phyloP scores from a whole-genome alignment of 92 coral and sea anemone species.

The Montipora capitata region DNA sequence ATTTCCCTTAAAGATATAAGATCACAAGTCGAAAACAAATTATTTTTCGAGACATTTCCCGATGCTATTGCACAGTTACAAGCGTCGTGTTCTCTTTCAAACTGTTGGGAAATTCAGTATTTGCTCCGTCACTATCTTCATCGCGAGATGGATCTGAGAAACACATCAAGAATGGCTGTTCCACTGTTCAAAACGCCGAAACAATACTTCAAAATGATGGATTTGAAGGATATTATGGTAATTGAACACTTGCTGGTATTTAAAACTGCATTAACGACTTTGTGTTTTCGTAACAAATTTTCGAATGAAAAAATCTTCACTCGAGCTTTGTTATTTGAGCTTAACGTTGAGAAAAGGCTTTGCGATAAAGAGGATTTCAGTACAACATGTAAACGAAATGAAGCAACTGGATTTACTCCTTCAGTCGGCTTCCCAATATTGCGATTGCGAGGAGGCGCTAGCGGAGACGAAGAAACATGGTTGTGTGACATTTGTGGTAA shows the following conservation, averaged over 20 bases:
- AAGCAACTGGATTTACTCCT: constrained; percentile 29
- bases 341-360: background rate
- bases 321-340: too few species aligned
- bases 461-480: constrained; percentile 9
- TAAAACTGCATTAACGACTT: too few species aligned
- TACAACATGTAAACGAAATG: constrained; percentile 8
- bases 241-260: too few species aligned
- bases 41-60: too few species aligned
- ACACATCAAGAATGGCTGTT: too few species aligned
- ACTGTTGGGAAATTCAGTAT: constrained; percentile 27
- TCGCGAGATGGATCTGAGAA: background rate
- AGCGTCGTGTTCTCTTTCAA: constrained; percentile 5
- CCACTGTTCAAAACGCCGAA: too few species aligned
- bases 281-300: too few species aligned
- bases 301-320: too few species aligned
- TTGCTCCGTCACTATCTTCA: constrained; percentile 6
- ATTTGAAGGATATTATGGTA: too few species aligned
- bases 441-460: constrained; percentile 40
- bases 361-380: constrained; percentile 2
- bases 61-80: background rate
- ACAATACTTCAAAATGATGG: too few species aligned
- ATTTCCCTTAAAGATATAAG: too few species aligned
- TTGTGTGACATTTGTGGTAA: constrained; percentile 45
- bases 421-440: constrained; percentile 24
- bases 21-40: too few species aligned